Conservation (phyloP, 2,888 invertebrate genomes). For the Drosophila villosipedis region DNA sequence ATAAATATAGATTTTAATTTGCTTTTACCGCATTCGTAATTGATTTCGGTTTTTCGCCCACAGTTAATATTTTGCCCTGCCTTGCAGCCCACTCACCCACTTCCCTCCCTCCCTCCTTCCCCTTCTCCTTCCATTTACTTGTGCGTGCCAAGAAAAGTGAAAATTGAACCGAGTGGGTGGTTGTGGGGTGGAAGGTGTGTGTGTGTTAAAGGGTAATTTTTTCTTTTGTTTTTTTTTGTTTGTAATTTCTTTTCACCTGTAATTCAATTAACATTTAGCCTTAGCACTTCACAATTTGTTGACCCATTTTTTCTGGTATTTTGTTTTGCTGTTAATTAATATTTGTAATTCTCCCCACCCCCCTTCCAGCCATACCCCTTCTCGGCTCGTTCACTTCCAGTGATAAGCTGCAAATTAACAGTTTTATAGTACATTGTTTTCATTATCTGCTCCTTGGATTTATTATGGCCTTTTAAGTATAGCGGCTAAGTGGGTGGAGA, state of each 20-base stretch:
- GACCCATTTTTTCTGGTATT: conserved; percentile 56
- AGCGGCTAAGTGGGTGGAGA: neutral
- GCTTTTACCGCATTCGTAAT: conserved; percentile 61
- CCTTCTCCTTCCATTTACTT: conserved; percentile 1
- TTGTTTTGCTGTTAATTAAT: conserved; percentile 60
- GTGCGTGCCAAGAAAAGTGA: conserved; percentile 60
- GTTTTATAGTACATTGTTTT: conserved; percentile 41
- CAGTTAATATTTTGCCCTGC: conserved; percentile 56
- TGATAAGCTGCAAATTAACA: conserved; percentile 59
- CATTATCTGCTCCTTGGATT: conserved; percentile 48
- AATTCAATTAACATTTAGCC: conserved; percentile 69
- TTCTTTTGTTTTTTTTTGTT: neutral
- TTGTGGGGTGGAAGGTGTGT: neutral
- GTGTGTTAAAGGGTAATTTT: neutral
- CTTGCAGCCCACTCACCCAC: neutral
- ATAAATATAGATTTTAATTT: conserved; percentile 75
- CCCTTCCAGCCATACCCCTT: neutral
- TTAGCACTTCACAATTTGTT: conserved; percentile 28
- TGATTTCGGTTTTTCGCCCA: conserved; percentile 60
- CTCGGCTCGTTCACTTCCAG: neutral
- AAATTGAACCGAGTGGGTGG: conserved; percentile 43
- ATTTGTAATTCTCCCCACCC: conserved; percentile 56
- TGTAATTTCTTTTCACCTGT: conserved; percentile 37
- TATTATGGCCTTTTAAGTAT: neutral
- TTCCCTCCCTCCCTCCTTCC: no score